Percentiles rank a stretch among this genome's conserved stretches.
These are phyloP conservation scores for Etheostoma spectabile DNA, from an alignment of 2,113 vertebrate species.

Conservation along the genomic window DNA sequence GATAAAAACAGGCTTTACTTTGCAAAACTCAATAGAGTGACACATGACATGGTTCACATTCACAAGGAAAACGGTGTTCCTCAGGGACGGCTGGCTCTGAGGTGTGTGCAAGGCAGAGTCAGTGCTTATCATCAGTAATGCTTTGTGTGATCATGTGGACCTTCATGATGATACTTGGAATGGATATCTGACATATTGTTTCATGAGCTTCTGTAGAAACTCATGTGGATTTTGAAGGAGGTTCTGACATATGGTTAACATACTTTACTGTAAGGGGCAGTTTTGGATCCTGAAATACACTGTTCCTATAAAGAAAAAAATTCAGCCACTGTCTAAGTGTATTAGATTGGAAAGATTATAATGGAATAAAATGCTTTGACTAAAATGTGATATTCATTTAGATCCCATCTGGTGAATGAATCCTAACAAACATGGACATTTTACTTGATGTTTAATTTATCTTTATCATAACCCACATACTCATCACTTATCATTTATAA, in stretches of 20 bases:
- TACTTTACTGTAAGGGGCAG: conserved; percentile 13
- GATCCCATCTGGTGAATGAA: neutral
- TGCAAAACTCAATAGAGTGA: conserved; percentile 67
- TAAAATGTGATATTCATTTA: neutral
- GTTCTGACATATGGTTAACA: conserved; percentile 50
- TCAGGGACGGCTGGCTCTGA: conserved; percentile 28
- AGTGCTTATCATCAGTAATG: conserved; percentile 19
- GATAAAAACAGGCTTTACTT: conserved; percentile 79
- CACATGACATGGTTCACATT: conserved; percentile 53
- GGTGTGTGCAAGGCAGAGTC: conserved; percentile 19
- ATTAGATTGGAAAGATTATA: neutral
- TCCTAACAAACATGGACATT: neutral
- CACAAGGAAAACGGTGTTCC: conserved; percentile 35
- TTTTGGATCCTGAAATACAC: conserved; percentile 19
- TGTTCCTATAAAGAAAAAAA: neutral
- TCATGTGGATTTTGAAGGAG: neutral
- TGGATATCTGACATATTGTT: conserved; percentile 21
- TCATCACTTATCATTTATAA: neutral
- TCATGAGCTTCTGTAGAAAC: conserved; percentile 8
- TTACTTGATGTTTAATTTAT: neutral
- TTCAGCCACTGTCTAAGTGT: neutral
- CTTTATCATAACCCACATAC: neutral
- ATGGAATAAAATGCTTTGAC: neutral
- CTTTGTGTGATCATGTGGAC: conserved; percentile 19
- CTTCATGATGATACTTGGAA: conserved; percentile 5